Percentiles rank a stretch among this genome's conserved stretches.
Conservation (phyloP, 2,797 vertebrate species). For the Toxotes lorentzi region DNA sequence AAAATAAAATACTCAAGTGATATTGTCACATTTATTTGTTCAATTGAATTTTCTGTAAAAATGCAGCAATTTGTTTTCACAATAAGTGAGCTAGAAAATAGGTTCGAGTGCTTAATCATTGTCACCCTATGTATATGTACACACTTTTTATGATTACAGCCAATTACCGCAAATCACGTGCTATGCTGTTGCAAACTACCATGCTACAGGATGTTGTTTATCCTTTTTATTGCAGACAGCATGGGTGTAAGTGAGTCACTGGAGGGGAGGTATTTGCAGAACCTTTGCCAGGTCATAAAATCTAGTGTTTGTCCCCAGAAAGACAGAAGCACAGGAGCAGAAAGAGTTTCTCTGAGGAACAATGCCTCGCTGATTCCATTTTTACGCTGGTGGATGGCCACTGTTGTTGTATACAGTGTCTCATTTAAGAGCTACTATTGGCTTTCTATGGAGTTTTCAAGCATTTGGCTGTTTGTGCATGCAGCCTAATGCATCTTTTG, state of each 20-base stretch:
- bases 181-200: slow-evolving; percentile 31
- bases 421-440: slow-evolving; percentile 54
- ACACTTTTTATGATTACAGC: slow-evolving; percentile 39
- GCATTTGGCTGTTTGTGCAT: slow-evolving; percentile 33
- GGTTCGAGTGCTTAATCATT: not conserved
- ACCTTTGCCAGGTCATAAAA: slow-evolving; percentile 72
- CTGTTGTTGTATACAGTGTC: slow-evolving; percentile 49
- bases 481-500: slow-evolving; percentile 30
- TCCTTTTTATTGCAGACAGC: slow-evolving; percentile 65
- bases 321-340: slow-evolving; percentile 57
- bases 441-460: slow-evolving; percentile 49
- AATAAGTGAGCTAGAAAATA: not conserved
- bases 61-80: not conserved
- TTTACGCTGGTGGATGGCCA: slow-evolving; percentile 53
- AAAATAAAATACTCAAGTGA: not conserved
- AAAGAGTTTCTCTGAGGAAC: slow-evolving; percentile 62
- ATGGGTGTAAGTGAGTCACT: slow-evolving; percentile 67
- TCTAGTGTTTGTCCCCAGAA: slow-evolving; percentile 68
- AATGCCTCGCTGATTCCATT: slow-evolving; percentile 60
- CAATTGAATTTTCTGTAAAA: not conserved
- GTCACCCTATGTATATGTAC: slow-evolving; percentile 1
- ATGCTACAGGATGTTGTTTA: slow-evolving; percentile 57
- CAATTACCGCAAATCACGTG: slow-evolving; percentile 27
- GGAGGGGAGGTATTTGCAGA: slow-evolving; percentile 64
- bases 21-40: not conserved